Evolutionary conservation across 2,113 vertebrate genomes (phyloP).

Genomic region (Vulpes lagopus): DNA sequence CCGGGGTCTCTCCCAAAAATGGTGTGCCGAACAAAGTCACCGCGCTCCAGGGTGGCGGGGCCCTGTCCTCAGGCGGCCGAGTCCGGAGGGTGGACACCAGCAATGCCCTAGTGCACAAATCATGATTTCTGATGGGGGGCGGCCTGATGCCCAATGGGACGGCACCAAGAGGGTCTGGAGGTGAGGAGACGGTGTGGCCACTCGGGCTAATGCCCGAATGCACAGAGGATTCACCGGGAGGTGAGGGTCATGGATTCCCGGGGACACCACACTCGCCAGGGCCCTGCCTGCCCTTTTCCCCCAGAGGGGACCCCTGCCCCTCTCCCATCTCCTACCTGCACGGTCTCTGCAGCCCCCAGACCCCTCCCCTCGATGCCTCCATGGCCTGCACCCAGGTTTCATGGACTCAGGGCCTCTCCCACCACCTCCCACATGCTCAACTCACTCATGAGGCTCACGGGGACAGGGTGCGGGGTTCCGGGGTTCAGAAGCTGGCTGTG

Average conservation of each 20-base stretch:
- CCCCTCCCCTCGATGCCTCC: background rate
- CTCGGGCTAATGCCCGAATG: background rate
- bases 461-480: background rate
- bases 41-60: rapidly evolving
- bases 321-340: background rate
- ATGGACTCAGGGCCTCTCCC: background rate
- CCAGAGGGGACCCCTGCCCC: background rate
- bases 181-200: background rate
- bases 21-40: background rate
- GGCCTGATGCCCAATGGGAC: background rate
- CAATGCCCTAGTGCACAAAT: rapidly evolving
- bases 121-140: background rate
- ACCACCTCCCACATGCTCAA: too few species aligned
- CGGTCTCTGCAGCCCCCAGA: background rate
- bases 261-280: background rate
- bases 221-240: background rate
- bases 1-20: background rate
- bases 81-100: rapidly evolving
- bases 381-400: rapidly evolving
- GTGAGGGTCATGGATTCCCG: background rate
- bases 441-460: background rate
- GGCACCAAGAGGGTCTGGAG: rapidly evolving
- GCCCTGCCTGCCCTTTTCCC: background rate
- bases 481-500: rapidly evolving
- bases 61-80: background rate